A percentile compares a stretch with the other conserved stretches of the same genome.
Conservation (phyloP, 2,797 vertebrate genomes). For the Spheniscus humboldti region DNA sequence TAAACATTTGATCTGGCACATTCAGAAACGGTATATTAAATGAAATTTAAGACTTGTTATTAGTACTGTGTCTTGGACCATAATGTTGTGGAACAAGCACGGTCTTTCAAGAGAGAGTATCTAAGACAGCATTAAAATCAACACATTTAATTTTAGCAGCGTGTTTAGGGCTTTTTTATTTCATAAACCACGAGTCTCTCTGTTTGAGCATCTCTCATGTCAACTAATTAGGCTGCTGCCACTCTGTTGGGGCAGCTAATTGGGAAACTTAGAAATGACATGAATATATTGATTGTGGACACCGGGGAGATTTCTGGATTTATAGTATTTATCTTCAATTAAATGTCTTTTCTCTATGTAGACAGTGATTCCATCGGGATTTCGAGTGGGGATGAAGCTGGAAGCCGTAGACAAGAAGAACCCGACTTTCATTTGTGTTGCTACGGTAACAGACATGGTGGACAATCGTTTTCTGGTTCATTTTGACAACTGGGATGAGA, state of each 20-base stretch:
- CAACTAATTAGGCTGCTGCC: constrained; percentile 5
- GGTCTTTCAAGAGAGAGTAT: neutral
- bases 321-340: constrained; percentile 48
- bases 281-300: neutral
- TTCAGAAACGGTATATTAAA: neutral
- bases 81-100: neutral
- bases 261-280: neutral
- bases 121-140: neutral
- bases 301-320: neutral
- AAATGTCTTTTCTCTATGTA: constrained; percentile 65
- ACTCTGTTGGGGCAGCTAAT: neutral
- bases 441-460: constrained; percentile 87
- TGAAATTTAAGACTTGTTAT: neutral
- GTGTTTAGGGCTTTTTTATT: neutral
- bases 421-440: constrained; percentile 91
- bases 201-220: neutral
- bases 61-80: neutral
- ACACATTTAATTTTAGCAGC: neutral
- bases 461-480: constrained; percentile 90
- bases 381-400: constrained; percentile 90
- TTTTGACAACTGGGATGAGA: constrained; percentile 98
- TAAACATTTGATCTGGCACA: neutral
- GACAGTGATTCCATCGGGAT: constrained; percentile 78
- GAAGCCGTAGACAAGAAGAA: constrained; percentile 97
- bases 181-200: neutral